Base-by-base conservation (phyloP, 2,888 invertebrate genomes). In the Gari tellinella region DNA sequence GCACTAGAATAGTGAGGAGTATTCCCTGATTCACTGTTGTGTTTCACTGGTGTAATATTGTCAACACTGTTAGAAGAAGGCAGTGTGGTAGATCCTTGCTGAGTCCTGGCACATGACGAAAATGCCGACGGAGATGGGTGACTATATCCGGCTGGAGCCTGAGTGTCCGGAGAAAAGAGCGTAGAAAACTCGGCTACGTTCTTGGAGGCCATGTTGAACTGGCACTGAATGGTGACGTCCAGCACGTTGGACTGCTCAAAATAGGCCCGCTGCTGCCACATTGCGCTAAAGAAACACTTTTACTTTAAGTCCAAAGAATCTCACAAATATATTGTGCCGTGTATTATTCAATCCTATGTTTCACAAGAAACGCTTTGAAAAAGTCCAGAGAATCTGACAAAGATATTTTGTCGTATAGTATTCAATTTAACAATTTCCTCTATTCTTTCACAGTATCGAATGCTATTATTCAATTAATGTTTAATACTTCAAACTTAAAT, bases 171-270 rank as follows among this genome's bases (percentile, higher is more conserved):
- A 23, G 56, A 45, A 40, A 66, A 75, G 62, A 65, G 60, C 15
- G 77, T 73, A 2, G 66, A 63, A 25, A 72, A 56, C 43, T 75
- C 75, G n/a, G 60, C 25, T 3, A 69, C 31, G 57, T 72, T 75
- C 51, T 65, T 69, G 7, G 72, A 53, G 5, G 79, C 72, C 10
- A 79, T 61, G 53, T 75, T 79, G 3, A 79, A 60, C 53, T 79
- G 75, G 45, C 75, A 79, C 72, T 79, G 79, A 38, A 79, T 75
- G 2, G 69, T 72, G n/a, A 79, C 75, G 45, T 79, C 79, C 21
- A 79, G 21, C 5, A 79, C 68, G 49, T 72, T 68, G 19, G 62
- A 64, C 25, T 74, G 70, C 51, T 79, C 72, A 40, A 38, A 67
- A n/a, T 56, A 56, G 1, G 63, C 26, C 0, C 62, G 21, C 19